These are phyloP conservation scores for Neolamprologus modestus DNA, from an alignment of 2,113 vertebrate species.

Conservation along the genomic window DNA sequence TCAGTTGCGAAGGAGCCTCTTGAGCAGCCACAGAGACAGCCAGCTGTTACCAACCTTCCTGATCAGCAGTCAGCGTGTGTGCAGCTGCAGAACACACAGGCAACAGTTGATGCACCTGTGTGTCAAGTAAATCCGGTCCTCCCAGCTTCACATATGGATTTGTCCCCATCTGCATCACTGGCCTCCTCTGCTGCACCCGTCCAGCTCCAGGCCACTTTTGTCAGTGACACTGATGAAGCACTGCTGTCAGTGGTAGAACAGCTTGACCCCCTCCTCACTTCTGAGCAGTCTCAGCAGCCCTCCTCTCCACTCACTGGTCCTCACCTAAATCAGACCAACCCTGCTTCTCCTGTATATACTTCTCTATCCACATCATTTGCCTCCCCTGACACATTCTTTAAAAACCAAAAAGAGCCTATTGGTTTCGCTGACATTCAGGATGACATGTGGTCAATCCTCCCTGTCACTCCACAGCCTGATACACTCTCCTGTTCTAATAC, in stretches of 20 bases:
- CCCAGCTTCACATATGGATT: no score
- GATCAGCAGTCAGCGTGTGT: neutral
- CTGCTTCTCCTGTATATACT: accelerated
- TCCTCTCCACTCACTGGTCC: neutral
- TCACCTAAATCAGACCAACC: accelerated
- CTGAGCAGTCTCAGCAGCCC: neutral
- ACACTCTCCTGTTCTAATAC: neutral
- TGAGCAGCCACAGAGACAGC: no score
- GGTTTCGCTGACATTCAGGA: neutral
- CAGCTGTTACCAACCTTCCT: neutral
- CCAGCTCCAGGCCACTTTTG: no score
- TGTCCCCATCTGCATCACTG: no score
- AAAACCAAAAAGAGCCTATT: neutral
- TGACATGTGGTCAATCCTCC: neutral
- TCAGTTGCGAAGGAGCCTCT: no score
- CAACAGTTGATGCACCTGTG: accelerated
- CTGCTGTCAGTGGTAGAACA: no score
- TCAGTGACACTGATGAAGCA: no score
- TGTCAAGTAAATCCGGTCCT: neutral
- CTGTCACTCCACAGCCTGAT: accelerated
- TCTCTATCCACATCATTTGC: accelerated
- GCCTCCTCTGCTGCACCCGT: no score
- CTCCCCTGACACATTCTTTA: accelerated
- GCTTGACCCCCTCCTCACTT: no score
- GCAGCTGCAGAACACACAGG: neutral